Evolutionary conservation across 2,113 vertebrate genomes (phyloP).

Genomic region (Corvus hawaiiensis): DNA sequence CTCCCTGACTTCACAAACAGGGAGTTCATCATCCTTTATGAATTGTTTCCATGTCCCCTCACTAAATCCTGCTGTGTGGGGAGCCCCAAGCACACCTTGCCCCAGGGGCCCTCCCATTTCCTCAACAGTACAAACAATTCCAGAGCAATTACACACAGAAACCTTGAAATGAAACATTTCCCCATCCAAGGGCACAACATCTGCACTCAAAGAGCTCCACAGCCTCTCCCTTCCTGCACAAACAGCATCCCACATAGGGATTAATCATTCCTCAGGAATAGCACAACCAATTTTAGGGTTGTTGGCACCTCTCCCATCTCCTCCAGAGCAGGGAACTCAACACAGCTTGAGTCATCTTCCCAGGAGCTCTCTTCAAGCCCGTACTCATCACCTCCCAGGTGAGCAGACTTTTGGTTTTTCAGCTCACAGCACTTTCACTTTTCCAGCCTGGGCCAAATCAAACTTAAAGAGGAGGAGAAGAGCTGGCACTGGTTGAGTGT

Average conservation of each 20-base stretch:
- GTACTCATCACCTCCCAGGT: background rate
- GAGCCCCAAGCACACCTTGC: background rate
- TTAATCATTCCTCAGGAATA: background rate
- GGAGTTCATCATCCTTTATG: background rate
- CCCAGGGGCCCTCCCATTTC: background rate
- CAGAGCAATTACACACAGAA: background rate
- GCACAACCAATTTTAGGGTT: background rate
- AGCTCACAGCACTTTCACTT: background rate
- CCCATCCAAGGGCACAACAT: background rate
- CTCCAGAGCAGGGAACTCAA: background rate
- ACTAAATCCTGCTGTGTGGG: background rate
- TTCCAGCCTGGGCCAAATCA: background rate
- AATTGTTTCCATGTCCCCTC: background rate
- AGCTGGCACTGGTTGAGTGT: background rate
- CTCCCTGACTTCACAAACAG: fast-evolving
- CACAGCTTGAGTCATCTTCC: conserved; percentile 1
- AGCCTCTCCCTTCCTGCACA: conserved; percentile 47
- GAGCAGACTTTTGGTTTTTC: background rate
- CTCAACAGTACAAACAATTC: background rate
- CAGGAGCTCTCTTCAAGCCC: background rate
- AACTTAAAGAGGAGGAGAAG: background rate
- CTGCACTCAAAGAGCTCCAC: background rate
- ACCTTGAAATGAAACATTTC: background rate
- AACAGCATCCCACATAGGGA: background rate
- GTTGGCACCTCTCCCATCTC: background rate